Base-by-base conservation (phyloP, 2,113 vertebrate species). In the Dendrocopos noguchii region DNA sequence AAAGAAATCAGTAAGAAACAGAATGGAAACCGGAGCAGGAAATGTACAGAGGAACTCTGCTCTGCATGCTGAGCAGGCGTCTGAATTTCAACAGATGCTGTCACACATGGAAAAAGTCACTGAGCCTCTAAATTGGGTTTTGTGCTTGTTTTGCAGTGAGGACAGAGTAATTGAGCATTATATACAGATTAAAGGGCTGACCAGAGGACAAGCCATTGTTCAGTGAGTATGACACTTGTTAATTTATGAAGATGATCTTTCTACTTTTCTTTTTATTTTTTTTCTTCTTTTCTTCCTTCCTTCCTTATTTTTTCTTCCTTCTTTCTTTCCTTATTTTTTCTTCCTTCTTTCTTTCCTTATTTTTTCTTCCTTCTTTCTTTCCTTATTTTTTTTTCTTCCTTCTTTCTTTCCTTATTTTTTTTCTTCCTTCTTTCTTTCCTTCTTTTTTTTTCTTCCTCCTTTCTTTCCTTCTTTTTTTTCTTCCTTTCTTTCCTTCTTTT, bases 151-250 rank as follows among this genome's bases (percentile, higher is more conserved):
- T 96, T 98, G 70, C 98, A 99, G 99, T 89, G 99, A 99, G 96
- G 98, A 99, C 97, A 97, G 98, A 96, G 99, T 99, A 76, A 99
- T 99, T 79, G 98, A 99, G 91, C 98, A 98, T 95, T 99, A 99
- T 91, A 98, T 98, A 93, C 98, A 98, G 95, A 97, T 99, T 78
- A 99, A 98, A 97, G 99, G 99, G 46, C 97, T 99, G 96, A 99
- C 98, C 93, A 98, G 99, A 97, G 99, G 99, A 97, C 98, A 99
- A 97, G 98, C 99, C 53, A 98, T 99, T 88, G 98, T 99, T 91
- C 98, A 98, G 99, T 99, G 98, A 99, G 99, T 98, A 94, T 82
- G 36, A 87, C 52, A 67, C 53, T 87, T 94, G 87, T 70, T 95
- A 78, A 90, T 33, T 80, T 84, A 27, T 74, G 31, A 70, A 84